phyloP scores from a whole-genome alignment of 1,140 invertebrate species.

The Pentalonia nigronervosa region DNA sequence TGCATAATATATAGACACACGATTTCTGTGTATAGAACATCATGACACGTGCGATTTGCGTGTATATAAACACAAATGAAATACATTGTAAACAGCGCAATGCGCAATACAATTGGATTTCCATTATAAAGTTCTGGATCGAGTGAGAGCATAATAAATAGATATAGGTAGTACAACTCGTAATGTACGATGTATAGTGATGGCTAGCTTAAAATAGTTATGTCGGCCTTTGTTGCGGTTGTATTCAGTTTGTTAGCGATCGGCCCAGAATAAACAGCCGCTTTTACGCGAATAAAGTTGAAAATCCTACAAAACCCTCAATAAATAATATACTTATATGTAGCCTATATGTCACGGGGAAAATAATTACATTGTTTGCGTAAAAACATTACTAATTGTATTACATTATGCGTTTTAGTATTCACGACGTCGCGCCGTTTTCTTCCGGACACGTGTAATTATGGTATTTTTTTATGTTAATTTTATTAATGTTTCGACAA shows the following conservation, averaged over 20 bases:
- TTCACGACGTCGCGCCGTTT: background rate
- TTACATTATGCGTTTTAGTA: background rate
- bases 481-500: too few species aligned
- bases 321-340: background rate
- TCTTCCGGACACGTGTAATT: background rate
- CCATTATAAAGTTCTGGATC: background rate
- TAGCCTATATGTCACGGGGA: too few species aligned
- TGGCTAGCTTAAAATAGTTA: background rate
- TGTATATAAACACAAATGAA: background rate
- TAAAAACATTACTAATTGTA: background rate
- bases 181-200: background rate
- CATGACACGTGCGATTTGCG: background rate
- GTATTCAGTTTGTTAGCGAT: background rate
- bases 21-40: background rate
- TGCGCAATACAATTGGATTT: background rate
- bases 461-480: background rate
- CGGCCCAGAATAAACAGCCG: background rate
- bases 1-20: background rate
- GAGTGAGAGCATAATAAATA: background rate
- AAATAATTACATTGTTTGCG: background rate
- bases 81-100: background rate
- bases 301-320: background rate
- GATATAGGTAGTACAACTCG: background rate
- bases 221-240: background rate
- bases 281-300: background rate